phyloP scores from a whole-genome alignment of 2,113 vertebrate genomes.

The Sakesphorus luctuosus region DNA sequence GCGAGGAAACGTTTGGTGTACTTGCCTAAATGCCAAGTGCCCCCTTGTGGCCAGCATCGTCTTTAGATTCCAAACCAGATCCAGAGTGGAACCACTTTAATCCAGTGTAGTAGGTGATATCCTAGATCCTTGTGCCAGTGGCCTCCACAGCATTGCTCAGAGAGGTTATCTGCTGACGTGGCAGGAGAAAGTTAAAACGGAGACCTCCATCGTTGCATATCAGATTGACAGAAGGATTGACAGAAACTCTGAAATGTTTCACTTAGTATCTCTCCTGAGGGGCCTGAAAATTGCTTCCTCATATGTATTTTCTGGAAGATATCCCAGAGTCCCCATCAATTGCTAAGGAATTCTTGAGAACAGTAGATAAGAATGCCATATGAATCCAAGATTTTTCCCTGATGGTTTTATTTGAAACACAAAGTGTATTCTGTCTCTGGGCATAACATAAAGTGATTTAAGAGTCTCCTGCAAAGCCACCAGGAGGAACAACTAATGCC shows the following conservation, averaged over 20 bases:
- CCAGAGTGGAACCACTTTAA: not conserved
- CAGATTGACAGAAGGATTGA: not conserved
- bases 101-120: accelerated
- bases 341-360: not conserved
- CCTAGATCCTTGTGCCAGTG: not conserved
- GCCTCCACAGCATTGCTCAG: not conserved
- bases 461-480: not conserved
- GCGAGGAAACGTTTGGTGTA: not conserved
- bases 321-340: not conserved
- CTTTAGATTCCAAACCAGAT: not conserved
- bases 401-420: not conserved
- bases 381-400: not conserved
- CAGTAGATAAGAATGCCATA: not conserved
- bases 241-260: not conserved
- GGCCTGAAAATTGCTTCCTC: not conserved
- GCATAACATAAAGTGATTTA: not conserved
- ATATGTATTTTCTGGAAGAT: not conserved
- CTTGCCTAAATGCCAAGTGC: slow-evolving; percentile 52
- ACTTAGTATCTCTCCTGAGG: not conserved
- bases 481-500: not conserved
- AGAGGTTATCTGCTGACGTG: not conserved
- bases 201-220: not conserved
- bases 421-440: not conserved
- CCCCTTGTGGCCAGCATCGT: slow-evolving; percentile 62
- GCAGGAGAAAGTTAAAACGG: not conserved